Conservation (phyloP, 2,888 invertebrate species). For the Pocota personata region DNA sequence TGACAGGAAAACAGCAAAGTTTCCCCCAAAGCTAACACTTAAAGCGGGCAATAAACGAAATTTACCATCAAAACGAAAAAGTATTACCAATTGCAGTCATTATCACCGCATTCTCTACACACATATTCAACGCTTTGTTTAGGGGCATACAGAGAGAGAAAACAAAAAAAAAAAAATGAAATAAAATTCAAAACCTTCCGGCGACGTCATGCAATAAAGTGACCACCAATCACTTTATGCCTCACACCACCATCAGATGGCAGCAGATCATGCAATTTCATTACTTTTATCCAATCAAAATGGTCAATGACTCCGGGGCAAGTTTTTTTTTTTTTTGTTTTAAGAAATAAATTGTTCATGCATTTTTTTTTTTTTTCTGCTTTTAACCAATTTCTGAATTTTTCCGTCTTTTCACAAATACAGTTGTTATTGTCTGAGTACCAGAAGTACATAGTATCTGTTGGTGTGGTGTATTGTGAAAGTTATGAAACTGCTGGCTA, state of each 20-base stretch:
- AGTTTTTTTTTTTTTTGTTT: background rate
- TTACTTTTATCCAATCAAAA: conserved; percentile 55
- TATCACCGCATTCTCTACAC: conserved; percentile 53
- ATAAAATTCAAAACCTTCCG: conserved; percentile 7
- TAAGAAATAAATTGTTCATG: background rate
- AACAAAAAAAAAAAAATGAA: background rate
- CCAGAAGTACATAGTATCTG: background rate
- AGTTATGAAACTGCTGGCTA: conserved; percentile 59
- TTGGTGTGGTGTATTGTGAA: conserved; percentile 51
- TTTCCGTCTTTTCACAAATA: background rate
- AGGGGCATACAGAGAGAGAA: background rate
- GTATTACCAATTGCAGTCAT: conserved; percentile 55
- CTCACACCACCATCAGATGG: conserved; percentile 53
- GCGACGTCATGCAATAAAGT: conserved; percentile 28
- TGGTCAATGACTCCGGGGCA: conserved; percentile 69
- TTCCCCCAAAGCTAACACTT: background rate
- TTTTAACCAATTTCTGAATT: conserved; percentile 27
- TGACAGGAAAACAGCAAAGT: conserved; percentile 7
- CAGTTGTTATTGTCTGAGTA: background rate
- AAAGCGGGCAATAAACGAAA: conserved; percentile 15
- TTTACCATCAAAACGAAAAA: conserved; percentile 31
- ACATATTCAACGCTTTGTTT: conserved; percentile 15
- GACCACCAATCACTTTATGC: conserved; percentile 51
- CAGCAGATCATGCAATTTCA: conserved; percentile 63
- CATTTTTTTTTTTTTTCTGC: conserved; percentile 6